Percentiles rank a stretch among this genome's conserved stretches.
Conservation (phyloP, 1,140 invertebrate genomes). For the Drosophila persimilis region DNA sequence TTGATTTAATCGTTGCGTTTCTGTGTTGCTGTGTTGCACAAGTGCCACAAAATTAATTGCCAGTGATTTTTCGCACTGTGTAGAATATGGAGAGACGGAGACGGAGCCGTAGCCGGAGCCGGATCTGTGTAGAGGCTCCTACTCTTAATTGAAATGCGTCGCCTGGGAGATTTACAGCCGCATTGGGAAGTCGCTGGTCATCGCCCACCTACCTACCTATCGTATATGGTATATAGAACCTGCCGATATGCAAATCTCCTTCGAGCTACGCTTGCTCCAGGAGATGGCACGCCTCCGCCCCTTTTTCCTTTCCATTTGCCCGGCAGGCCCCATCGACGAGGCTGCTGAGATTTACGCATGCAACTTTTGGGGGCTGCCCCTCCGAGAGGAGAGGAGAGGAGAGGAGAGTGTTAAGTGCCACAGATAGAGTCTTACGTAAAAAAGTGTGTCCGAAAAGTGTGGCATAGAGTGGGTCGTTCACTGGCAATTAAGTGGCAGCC, state of each 20-base stretch:
- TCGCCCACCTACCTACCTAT: conserved; percentile 15
- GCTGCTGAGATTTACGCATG: conserved; percentile 35
- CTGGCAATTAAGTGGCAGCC: conserved; percentile 38
- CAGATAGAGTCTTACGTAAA: conserved; percentile 30
- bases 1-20: conserved; percentile 44
- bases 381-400: conserved; percentile 5
- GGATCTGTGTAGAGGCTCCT: conserved; percentile 37
- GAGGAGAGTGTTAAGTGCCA: conserved; percentile 42
- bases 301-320: conserved; percentile 54
- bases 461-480: conserved; percentile 27
- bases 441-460: conserved; percentile 27
- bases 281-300: neutral
- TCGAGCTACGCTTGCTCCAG: conserved; percentile 53
- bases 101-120: conserved; percentile 9
- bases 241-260: conserved; percentile 56
- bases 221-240: no score
- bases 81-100: conserved; percentile 1
- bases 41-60: conserved; percentile 67
- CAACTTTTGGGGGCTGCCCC: conserved; percentile 26
- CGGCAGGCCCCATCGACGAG: conserved; percentile 25
- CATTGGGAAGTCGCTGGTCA: neutral
- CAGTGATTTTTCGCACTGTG: conserved; percentile 57
- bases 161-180: conserved; percentile 36
- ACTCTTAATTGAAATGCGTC: conserved; percentile 47
- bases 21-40: conserved; percentile 16